Evolutionary conservation across 1,140 invertebrate genomes (phyloP), one percentile per base, ranked within the genome.

Genomic region (Periplaneta americana): DNA sequence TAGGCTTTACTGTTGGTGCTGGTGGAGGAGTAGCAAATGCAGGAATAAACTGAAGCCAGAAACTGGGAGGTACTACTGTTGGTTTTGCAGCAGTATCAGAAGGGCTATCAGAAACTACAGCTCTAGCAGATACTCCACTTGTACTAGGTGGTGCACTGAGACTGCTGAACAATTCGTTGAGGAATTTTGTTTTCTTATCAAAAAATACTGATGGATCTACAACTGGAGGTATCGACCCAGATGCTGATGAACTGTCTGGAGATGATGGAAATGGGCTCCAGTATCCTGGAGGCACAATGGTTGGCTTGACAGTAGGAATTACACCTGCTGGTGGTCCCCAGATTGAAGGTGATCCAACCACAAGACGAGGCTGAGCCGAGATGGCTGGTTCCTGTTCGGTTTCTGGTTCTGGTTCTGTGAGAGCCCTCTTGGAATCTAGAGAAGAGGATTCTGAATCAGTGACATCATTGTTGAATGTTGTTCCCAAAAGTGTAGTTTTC

Each of bases 381-480:
- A 28, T 10, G 13, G 48, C 28, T n/a, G 22, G 8, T 66, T 66
- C 48, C 9, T 66, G 48, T n/a, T n/a, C 57, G 57, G 15, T n/a
- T 34, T 34, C 75, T 1, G 75, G 35, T 34, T 77, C 35, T 28
- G 75, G 33, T 31, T 34, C 75, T 34, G 48, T 9, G 22, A 66
- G n/a, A 8, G 39, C 48, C 32, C 39, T 34, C 39, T 80, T 80
- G 39, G 48, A 31, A 66, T 80, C 79, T n/a, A 79, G 33, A 10
- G 85, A 79, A n/a, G 84, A 6, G 39, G 85, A 80, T 34, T 85
- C 86, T 34, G 82, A 86, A 0, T 86, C 86, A 6, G 86, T 86
- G n/a, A n/a, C n/a, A n/a, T n/a, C n/a, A n/a, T n/a, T n/a, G 13
- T 66, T n/a, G 22, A 66, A 9, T 66, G 22, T 28, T n/a, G 48